These are phyloP conservation scores for Leucophenga montana DNA, from an alignment of 2,888 invertebrate genomes.

Conservation along the genomic window DNA sequence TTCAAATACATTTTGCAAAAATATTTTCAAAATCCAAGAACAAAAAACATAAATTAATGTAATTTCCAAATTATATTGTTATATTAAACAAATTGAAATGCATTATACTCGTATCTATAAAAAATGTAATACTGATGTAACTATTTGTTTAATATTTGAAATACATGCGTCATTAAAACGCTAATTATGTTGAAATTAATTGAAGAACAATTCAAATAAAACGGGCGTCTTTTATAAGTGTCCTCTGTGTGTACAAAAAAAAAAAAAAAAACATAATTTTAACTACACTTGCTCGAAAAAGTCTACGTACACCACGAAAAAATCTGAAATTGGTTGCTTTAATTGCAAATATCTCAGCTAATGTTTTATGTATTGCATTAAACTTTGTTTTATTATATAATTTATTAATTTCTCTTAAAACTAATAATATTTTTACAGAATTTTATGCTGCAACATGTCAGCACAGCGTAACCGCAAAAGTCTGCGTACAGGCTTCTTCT, in stretches of 20 bases:
- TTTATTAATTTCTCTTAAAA: too few relatives aligned
- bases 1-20: background rate
- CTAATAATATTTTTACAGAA: too few relatives aligned
- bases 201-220: slow-evolving; percentile 32
- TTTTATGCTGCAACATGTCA: too few relatives aligned
- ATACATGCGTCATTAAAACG: slow-evolving; percentile 69
- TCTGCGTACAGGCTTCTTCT: too few relatives aligned
- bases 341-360: too few relatives aligned
- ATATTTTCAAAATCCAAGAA: background rate
- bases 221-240: background rate
- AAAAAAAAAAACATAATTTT: too few relatives aligned
- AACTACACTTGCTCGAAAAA: too few relatives aligned
- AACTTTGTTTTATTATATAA: too few relatives aligned
- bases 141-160: slow-evolving; percentile 68
- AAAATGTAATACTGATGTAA: slow-evolving; percentile 11
- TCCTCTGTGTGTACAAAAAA: background rate
- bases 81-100: slow-evolving; percentile 47
- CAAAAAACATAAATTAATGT: slow-evolving; percentile 24
- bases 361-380: too few relatives aligned
- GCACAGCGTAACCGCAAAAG: too few relatives aligned
- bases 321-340: too few relatives aligned
- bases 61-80: slow-evolving; percentile 69
- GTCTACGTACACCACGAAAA: too few relatives aligned
- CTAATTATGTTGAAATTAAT: slow-evolving; percentile 66
- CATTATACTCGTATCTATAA: slow-evolving; percentile 6